Evolutionary conservation across 2,797 vertebrate species (phyloP).

Genomic region (Gambusia yucatana): DNA sequence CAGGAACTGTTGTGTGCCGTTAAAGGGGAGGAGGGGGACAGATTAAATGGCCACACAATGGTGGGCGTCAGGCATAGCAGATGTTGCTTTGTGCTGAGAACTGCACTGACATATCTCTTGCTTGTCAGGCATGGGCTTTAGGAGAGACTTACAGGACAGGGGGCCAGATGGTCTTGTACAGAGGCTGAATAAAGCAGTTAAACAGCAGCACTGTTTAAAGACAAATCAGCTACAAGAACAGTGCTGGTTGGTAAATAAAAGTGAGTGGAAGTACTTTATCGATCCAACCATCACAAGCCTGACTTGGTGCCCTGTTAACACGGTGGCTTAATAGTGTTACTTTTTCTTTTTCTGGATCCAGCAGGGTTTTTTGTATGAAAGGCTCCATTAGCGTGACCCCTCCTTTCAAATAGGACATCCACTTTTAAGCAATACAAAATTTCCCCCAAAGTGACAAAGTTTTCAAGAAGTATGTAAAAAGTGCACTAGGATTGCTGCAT

Average conservation of each 20-base stretch:
- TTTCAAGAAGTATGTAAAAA: not conserved
- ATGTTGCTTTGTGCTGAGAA: conserved; percentile 98
- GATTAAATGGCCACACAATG: conserved; percentile 98
- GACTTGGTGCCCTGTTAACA: conserved; percentile 77
- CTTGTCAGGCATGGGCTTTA: conserved; percentile 95
- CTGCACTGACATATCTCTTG: conserved; percentile 95
- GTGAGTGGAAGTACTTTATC: conserved; percentile 82
- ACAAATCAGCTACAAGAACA: conserved; percentile 85
- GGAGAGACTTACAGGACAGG: conserved; percentile 90
- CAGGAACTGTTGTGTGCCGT: conserved; percentile 96
- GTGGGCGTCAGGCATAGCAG: conserved; percentile 98
- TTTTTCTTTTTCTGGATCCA: conserved; percentile 59
- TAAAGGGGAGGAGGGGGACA: conserved; percentile 92
- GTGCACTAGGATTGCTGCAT: not conserved
- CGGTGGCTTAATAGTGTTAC: conserved; percentile 78
- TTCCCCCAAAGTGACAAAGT: not conserved
- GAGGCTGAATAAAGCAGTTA: conserved; percentile 91
- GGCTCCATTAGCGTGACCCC: not conserved
- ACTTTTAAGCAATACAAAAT: not conserved
- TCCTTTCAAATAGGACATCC: not conserved
- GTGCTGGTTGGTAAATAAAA: conserved; percentile 89
- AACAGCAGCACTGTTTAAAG: conserved; percentile 84
- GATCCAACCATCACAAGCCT: conserved; percentile 77
- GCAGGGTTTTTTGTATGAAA: conserved; percentile 24
- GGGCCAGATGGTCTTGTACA: conserved; percentile 93